Conservation (phyloP, 64 coral and sea anemone species). For the Exaiptasia diaphana region DNA sequence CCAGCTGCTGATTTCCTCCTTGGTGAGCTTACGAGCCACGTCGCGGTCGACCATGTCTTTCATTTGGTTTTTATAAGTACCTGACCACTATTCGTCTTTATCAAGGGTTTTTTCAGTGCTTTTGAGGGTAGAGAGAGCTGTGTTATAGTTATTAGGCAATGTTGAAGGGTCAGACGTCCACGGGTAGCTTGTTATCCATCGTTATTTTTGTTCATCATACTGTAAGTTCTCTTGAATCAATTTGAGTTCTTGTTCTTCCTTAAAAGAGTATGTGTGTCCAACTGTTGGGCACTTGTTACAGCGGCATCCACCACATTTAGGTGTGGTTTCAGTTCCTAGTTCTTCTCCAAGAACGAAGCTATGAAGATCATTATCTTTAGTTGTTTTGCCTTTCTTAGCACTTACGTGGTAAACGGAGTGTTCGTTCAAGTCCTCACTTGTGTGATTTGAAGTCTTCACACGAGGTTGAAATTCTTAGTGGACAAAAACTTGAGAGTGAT, state of each 20-base stretch:
- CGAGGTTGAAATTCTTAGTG: neutral
- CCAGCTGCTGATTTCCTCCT: constrained; percentile 31
- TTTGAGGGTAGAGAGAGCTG: constrained; percentile 35
- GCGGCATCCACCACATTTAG: no score
- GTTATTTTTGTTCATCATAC: constrained; percentile 15
- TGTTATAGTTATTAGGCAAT: constrained; percentile 43
- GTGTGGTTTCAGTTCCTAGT: neutral
- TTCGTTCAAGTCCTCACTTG: neutral
- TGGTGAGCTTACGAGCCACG: constrained; percentile 39
- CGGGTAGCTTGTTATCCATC: constrained; percentile 61
- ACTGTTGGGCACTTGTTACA: constrained; percentile 30
- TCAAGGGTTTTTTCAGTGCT: constrained; percentile 35
- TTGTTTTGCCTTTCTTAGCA: neutral
- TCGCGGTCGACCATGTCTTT: constrained; percentile 48
- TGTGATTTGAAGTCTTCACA: neutral
- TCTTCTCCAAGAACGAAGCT: neutral
- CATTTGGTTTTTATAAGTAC: constrained; percentile 43
- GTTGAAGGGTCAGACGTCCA: constrained; percentile 38
- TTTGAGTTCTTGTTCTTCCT: constrained; percentile 56
- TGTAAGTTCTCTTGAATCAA: constrained; percentile 48
- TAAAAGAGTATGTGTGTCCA: constrained; percentile 40
- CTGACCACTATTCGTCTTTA: constrained; percentile 24
- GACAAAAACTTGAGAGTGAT: neutral
- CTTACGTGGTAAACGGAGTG: neutral
- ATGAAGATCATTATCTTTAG: no score